Evolutionary conservation across 2,888 invertebrate genomes (phyloP).

Genomic region (Chaetogeoica ovagalla): DNA sequence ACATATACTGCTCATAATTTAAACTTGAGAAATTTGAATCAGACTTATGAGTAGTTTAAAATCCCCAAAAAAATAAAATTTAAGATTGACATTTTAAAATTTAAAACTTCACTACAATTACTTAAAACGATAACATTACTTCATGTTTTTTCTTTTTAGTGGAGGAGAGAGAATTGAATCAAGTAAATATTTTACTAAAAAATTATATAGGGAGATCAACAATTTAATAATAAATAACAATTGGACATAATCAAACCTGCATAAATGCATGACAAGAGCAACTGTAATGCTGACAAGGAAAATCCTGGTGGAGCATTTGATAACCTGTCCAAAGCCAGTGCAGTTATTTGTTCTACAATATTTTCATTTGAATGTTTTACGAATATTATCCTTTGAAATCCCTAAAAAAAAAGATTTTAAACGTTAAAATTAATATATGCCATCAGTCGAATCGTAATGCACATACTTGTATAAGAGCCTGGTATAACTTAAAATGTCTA

Average conservation of each 20-base stretch:
- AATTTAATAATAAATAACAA: not conserved
- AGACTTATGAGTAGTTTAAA: too few relatives aligned
- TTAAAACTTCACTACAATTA: too few relatives aligned
- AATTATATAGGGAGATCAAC: not conserved
- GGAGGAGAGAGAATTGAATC: too few relatives aligned
- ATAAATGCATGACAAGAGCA: constrained; percentile 79
- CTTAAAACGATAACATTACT: too few relatives aligned
- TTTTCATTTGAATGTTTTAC: constrained; percentile 60
- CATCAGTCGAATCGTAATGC: not conserved
- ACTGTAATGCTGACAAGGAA: constrained; percentile 72
- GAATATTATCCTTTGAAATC: constrained; percentile 39
- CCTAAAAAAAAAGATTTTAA: constrained; percentile 20
- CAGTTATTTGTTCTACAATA: constrained; percentile 68
- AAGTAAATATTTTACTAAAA: too few relatives aligned
- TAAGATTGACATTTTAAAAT: too few relatives aligned
- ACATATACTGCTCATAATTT: too few relatives aligned
- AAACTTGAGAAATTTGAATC: too few relatives aligned
- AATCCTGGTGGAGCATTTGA: constrained; percentile 71
- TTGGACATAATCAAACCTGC: constrained; percentile 59
- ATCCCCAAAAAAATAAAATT: too few relatives aligned
- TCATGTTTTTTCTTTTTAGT: too few relatives aligned
- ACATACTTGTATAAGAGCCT: constrained; percentile 55
- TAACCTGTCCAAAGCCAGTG: constrained; percentile 70
- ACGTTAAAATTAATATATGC: not conserved
- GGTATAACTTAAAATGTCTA: constrained; percentile 54